Conservation (phyloP, 2,113 vertebrate species). For the Bambusicola thoracicus region DNA sequence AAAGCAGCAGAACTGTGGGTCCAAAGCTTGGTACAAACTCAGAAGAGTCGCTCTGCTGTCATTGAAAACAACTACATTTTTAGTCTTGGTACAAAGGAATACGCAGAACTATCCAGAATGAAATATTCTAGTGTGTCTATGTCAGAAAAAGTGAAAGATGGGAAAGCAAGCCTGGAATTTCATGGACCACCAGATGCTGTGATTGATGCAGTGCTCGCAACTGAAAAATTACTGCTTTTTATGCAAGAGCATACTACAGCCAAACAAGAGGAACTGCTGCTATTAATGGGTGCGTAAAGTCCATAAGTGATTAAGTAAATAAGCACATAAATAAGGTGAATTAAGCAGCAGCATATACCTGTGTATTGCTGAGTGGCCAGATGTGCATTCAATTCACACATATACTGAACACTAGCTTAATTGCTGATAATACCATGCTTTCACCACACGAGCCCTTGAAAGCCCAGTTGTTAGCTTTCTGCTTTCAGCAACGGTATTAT, state of each 20-base stretch:
- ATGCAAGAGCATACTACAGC: constrained; percentile 69
- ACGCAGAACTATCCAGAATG: constrained; percentile 60
- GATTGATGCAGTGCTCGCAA: constrained; percentile 42
- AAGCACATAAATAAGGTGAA: not conserved
- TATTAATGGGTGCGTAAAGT: constrained; percentile 65
- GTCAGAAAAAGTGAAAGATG: constrained; percentile 65
- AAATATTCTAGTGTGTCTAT: constrained; percentile 20
- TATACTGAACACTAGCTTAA: not conserved
- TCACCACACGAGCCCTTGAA: not conserved
- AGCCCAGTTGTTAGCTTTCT: not conserved
- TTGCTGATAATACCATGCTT: not conserved
- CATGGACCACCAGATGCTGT: constrained; percentile 29
- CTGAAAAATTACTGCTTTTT: constrained; percentile 81
- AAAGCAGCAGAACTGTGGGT: constrained; percentile 80
- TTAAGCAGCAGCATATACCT: not conserved
- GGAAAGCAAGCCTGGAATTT: constrained; percentile 71
- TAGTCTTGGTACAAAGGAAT: constrained; percentile 75
- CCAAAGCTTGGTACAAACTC: not conserved
- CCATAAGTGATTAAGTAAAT: not conserved
- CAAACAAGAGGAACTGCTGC: constrained; percentile 63
- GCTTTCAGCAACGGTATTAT: not conserved
- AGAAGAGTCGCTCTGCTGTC: accelerated
- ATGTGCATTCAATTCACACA: not conserved
- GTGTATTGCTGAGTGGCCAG: not conserved
- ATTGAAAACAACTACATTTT: constrained; percentile 83